Evolutionary conservation across 2,888 invertebrate genomes (phyloP).

Genomic region (Megaustenia siamemsis): DNA sequence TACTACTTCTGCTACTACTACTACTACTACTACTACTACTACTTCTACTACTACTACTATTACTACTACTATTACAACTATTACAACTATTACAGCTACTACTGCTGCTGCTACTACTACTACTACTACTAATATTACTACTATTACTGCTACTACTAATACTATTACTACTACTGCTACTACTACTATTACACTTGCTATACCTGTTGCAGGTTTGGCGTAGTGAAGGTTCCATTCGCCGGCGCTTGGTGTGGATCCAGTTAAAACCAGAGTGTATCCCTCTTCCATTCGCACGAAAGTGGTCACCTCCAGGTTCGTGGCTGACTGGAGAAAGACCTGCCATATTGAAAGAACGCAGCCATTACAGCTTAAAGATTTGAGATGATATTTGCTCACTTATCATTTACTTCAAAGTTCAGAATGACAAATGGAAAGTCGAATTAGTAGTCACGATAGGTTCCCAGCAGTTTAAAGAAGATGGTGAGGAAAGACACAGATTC

Average conservation of each 20-base stretch:
- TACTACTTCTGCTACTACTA: neutral
- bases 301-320: conserved; percentile 44
- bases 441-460: too few relatives aligned
- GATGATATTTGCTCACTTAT: too few relatives aligned
- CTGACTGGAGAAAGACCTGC: conserved; percentile 45
- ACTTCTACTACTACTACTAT: conserved; percentile 35
- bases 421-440: too few relatives aligned
- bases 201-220: conserved; percentile 47
- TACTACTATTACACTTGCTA: neutral
- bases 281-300: conserved; percentile 37
- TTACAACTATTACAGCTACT: conserved; percentile 27
- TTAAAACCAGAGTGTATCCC: conserved; percentile 21
- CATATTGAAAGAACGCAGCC: neutral
- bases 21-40: conserved; percentile 29
- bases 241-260: conserved; percentile 32
- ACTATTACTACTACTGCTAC: neutral
- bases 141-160: neutral
- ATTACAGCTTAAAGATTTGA: too few relatives aligned
- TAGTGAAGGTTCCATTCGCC: conserved; percentile 40
- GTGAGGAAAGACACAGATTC: too few relatives aligned
- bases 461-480: too few relatives aligned
- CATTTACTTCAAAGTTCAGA: too few relatives aligned
- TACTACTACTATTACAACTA: conserved; percentile 22
- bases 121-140: conserved; percentile 7
- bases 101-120: conserved; percentile 11